Evolutionary conservation across 1,140 invertebrate species (phyloP).

Genomic region (Ips typographus): DNA sequence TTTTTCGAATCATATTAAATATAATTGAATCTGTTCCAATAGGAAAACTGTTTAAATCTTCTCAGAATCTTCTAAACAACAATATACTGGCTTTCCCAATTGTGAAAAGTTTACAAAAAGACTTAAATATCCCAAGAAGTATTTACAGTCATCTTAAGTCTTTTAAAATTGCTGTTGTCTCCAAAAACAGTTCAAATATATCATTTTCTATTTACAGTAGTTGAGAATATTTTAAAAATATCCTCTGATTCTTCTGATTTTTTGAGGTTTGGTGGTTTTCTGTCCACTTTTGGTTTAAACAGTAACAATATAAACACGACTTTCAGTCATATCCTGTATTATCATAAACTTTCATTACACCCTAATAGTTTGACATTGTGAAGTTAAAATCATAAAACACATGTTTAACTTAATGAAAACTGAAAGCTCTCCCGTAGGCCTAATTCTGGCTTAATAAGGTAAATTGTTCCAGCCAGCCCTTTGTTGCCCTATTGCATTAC

Average conservation of each 20-base stretch:
- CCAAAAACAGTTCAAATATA: too few relatives aligned
- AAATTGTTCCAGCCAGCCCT: background rate
- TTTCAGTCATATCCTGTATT: background rate
- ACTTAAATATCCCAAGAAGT: too few relatives aligned
- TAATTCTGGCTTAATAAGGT: background rate
- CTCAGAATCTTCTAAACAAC: too few relatives aligned
- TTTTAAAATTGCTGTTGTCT: too few relatives aligned
- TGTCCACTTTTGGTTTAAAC: background rate
- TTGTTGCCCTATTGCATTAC: conserved; percentile 1
- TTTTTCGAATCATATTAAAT: too few relatives aligned
- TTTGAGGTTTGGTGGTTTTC: background rate
- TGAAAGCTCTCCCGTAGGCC: background rate
- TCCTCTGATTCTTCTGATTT: background rate
- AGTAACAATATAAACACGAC: background rate
- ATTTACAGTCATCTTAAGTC: too few relatives aligned
- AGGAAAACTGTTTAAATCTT: too few relatives aligned
- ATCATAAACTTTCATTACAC: background rate
- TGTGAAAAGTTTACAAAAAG: too few relatives aligned
- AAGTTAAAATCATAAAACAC: background rate
- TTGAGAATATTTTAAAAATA: background rate
- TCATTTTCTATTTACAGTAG: too few relatives aligned
- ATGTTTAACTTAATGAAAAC: conserved; percentile 1
- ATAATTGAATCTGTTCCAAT: too few relatives aligned
- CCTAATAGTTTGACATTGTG: background rate
- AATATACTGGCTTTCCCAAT: too few relatives aligned